Percentiles rank a stretch among this genome's conserved stretches.
Evolutionary conservation across 2,113 vertebrate species (phyloP).

Genomic region (Scortum barcoo): DNA sequence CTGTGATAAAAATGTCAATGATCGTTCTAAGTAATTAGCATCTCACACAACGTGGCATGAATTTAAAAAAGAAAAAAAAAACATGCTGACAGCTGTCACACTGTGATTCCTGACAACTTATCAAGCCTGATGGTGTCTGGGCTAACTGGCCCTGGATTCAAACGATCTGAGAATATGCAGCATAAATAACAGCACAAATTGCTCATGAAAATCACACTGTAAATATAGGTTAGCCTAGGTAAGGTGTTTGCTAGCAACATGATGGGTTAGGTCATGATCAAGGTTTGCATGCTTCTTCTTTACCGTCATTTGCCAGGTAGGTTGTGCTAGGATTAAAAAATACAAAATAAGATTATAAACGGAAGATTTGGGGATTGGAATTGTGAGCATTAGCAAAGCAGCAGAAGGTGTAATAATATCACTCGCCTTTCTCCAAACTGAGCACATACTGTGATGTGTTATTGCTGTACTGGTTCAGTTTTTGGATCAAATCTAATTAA

Average conservation of each 20-base stretch:
- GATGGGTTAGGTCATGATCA: neutral
- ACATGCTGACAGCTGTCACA: constrained; percentile 14
- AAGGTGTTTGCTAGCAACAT: neutral
- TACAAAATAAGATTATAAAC: neutral
- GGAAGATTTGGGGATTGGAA: neutral
- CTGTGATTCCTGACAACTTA: neutral
- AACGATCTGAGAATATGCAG: neutral
- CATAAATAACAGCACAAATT: neutral
- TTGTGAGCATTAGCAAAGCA: neutral
- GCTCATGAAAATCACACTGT: neutral
- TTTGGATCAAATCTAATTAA: constrained; percentile 2
- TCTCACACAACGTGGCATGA: neutral
- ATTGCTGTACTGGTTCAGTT: neutral
- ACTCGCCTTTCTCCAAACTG: neutral
- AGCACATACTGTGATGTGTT: neutral
- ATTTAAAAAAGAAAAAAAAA: neutral
- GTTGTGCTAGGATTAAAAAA: neutral
- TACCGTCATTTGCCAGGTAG: neutral
- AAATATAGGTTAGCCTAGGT: neutral
- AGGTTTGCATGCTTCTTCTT: neutral
- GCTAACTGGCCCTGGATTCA: neutral
- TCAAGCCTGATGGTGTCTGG: neutral
- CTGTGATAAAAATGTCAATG: neutral
- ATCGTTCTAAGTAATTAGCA: neutral
- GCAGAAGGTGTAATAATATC: neutral